phyloP scores from a whole-genome alignment of 2,797 vertebrate species.

The Chaenodraco wilsoni region DNA sequence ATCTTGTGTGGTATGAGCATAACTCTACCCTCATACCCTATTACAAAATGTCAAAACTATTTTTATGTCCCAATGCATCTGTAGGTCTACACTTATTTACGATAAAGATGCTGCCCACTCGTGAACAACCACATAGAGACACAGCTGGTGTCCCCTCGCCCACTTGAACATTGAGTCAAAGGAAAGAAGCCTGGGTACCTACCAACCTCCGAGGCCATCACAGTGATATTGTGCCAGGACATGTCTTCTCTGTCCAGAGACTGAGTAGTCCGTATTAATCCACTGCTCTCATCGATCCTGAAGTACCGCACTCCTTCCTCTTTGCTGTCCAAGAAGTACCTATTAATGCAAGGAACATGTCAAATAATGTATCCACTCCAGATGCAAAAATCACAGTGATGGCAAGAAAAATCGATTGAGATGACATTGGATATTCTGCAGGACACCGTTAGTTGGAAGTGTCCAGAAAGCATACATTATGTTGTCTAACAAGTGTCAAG shows the following conservation, averaged over 20 bases:
- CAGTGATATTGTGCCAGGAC: slow-evolving; percentile 95
- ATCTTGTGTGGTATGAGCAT: no score
- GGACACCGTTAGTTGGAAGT: no score
- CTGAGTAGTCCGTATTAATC: slow-evolving; percentile 90
- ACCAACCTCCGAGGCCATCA: slow-evolving; percentile 95
- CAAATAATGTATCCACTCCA: neutral
- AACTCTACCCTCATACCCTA: no score
- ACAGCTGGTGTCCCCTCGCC: neutral
- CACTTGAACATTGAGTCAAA: slow-evolving; percentile 10
- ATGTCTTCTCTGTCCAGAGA: slow-evolving; percentile 92
- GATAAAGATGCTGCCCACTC: neutral
- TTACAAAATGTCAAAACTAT: neutral
- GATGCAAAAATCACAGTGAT: neutral
- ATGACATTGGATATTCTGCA: neutral
- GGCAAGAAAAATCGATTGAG: no score
- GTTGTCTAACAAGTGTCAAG: neutral
- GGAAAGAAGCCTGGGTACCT: slow-evolving; percentile 70
- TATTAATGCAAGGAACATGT: slow-evolving; percentile 61
- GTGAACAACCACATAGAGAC: slow-evolving; percentile 10
- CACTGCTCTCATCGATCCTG: slow-evolving; percentile 91
- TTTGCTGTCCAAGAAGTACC: slow-evolving; percentile 90
- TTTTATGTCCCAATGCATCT: neutral
- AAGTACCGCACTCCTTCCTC: slow-evolving; percentile 88
- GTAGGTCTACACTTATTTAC: neutral
- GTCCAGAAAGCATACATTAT: neutral